These are phyloP conservation scores for Machimus atricapillus DNA, from an alignment of 2,888 invertebrate species.

Conservation along the genomic window DNA sequence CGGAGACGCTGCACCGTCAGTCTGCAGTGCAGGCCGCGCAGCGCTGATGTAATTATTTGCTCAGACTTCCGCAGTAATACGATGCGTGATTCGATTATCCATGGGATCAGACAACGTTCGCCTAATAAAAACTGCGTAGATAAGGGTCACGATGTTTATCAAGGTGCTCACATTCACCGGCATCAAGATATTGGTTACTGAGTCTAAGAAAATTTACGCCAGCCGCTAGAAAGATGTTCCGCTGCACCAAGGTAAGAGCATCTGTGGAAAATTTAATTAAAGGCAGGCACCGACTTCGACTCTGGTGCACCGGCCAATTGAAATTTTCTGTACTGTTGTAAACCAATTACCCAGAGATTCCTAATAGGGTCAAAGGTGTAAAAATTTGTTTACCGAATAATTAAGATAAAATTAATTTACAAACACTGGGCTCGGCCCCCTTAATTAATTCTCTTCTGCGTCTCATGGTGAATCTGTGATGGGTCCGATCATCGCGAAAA, in stretches of 20 bases:
- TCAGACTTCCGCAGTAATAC: conserved; percentile 27
- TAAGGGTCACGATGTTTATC: conserved; percentile 33
- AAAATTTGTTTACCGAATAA: conserved; percentile 29
- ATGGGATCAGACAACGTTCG: neutral
- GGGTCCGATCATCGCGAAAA: neutral
- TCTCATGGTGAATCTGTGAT: neutral
- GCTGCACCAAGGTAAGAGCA: neutral
- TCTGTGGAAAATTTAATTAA: conserved; percentile 21
- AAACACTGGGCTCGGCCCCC: neutral
- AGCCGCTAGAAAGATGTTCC: neutral
- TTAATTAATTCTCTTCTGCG: neutral
- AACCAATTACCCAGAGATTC: neutral
- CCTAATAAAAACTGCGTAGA: conserved; percentile 34
- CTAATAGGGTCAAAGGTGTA: conserved; percentile 15
- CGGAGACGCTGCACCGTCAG: neutral
- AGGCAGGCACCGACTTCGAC: neutral
- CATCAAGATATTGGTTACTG: neutral
- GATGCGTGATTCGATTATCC: conserved; percentile 36
- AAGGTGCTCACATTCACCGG: neutral
- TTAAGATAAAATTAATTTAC: conserved; percentile 14
- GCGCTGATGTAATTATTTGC: conserved; percentile 9
- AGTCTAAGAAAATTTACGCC: neutral
- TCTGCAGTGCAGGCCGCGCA: neutral
- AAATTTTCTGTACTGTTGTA: neutral
- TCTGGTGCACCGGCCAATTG: neutral